Evolutionary conservation across 1,140 invertebrate genomes (phyloP).

Genomic region (Penaeus indicus): DNA sequence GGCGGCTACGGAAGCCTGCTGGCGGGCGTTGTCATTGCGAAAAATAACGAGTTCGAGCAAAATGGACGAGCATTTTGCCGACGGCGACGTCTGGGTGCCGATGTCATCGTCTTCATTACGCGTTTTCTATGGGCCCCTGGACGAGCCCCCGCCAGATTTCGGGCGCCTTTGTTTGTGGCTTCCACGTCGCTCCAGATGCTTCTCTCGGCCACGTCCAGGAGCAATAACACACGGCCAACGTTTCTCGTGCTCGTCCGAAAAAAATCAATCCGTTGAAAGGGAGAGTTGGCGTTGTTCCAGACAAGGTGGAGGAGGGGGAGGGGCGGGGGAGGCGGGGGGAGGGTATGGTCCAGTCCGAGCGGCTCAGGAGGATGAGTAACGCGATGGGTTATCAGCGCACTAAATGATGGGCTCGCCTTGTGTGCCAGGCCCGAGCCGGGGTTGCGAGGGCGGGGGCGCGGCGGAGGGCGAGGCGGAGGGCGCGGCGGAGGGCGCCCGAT

Average conservation of each 20-base stretch:
- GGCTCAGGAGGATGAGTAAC: constrained; percentile 43
- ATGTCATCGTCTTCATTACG: constrained; percentile 54
- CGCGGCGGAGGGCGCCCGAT: background rate
- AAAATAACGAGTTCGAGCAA: background rate
- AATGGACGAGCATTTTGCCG: constrained; percentile 10
- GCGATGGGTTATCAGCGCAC: background rate
- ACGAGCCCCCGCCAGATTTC: constrained; percentile 51
- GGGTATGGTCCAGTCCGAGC: background rate
- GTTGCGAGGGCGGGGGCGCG: background rate
- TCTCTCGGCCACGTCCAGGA: background rate
- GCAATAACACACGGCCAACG: too few relatives aligned
- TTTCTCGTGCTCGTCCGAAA: background rate
- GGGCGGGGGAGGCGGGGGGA: constrained; percentile 24
- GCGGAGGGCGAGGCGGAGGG: too few relatives aligned
- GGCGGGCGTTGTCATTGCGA: background rate
- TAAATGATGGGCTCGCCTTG: too few relatives aligned
- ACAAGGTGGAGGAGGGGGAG: constrained; percentile 21
- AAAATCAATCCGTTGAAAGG: constrained; percentile 17
- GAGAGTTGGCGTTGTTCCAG: constrained; percentile 28
- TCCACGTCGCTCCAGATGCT: background rate
- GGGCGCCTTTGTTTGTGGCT: constrained; percentile 32
- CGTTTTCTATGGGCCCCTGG: constrained; percentile 58
- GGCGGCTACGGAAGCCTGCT: too few relatives aligned
- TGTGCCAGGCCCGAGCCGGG: background rate
- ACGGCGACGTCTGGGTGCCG: constrained; percentile 31